Evolutionary conservation across 2,113 vertebrate genomes (phyloP), one percentile per base, ranked within the genome.

Genomic region (Lathamus discolor): DNA sequence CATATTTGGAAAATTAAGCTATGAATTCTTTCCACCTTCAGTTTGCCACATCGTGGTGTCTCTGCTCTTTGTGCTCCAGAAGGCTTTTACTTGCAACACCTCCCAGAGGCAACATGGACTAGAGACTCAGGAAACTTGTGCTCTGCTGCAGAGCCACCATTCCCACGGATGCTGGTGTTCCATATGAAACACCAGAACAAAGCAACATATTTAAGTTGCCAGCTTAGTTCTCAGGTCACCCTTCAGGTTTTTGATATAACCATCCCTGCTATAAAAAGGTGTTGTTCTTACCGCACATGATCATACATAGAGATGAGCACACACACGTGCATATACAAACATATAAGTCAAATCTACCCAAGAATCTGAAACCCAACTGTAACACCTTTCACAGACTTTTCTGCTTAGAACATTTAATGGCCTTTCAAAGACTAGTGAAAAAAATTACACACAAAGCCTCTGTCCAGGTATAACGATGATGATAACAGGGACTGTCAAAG

Each of bases 241-340:
- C 41, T 37, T 51, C 23, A n/a, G 15, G 16, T 37, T 35, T 80
- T 43, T 39, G 39, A 13, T 41, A 22, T 18, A 39, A 4, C 5
- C 12, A 37, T 61, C 7, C 35, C 10, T 44, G 27, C 49, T 69
- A 2, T n/a, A 35, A 52, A 48, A 14, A 70, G 24, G 12, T 17
- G 64, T 41, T 80, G 9, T 31, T 88, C 76, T 57, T 35, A 28
- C 17, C 24, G 35, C 8, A 3, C 14, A 29, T 7, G 19, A 44
- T 16, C 37, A 29, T n/a, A 19, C 3, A 7, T 0, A 39, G 2
- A 59, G 59, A 24, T 0, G 5, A 25, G 18, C 20, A 4, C 41
- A 29, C 9, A 64, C 16, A 8, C 16, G 6, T 1, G 1, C 1
- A 5, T 4, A 6, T 18, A 48, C 41, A 59, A 12, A 63, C 16